These are phyloP conservation scores for Hippocampus abdominalis DNA, from an alignment of 2,113 vertebrate species.

Conservation along the genomic window DNA sequence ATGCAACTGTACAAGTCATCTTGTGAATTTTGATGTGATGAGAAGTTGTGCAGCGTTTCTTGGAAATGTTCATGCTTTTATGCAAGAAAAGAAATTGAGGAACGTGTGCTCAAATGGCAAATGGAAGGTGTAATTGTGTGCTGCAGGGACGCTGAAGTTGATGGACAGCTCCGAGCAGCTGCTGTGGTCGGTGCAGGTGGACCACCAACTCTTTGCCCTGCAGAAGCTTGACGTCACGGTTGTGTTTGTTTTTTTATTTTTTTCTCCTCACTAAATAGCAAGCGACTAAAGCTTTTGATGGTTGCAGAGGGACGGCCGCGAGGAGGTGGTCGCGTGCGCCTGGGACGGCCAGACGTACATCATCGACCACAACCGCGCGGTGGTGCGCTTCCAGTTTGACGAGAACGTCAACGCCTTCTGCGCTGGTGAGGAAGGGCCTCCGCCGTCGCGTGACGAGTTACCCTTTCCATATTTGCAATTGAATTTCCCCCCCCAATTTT, in stretches of 20 bases:
- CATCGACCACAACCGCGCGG: conserved; percentile 88
- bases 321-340: conserved; percentile 95
- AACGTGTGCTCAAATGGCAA: too few relatives aligned
- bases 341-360: conserved; percentile 99
- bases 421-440: conserved; percentile 75
- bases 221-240: conserved; percentile 96
- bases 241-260: conserved; percentile 62
- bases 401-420: conserved; percentile 98
- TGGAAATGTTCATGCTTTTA: too few relatives aligned
- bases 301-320: conserved; percentile 86
- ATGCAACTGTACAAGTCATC: background rate
- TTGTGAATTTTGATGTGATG: too few relatives aligned
- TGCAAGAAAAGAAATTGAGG: too few relatives aligned
- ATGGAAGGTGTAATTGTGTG: background rate
- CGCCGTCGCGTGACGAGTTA: too few relatives aligned
- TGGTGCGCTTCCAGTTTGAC: conserved; percentile 95
- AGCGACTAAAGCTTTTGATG: background rate
- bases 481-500: too few relatives aligned
- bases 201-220: conserved; percentile 94
- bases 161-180: conserved; percentile 93
- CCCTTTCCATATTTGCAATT: too few relatives aligned
- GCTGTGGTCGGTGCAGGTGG: conserved; percentile 95
- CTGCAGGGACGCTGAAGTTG: conserved; percentile 86
- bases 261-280: too few relatives aligned
- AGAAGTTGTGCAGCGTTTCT: background rate